phyloP scores from a whole-genome alignment of 1,140 invertebrate species.

The Agrilus planipennis region DNA sequence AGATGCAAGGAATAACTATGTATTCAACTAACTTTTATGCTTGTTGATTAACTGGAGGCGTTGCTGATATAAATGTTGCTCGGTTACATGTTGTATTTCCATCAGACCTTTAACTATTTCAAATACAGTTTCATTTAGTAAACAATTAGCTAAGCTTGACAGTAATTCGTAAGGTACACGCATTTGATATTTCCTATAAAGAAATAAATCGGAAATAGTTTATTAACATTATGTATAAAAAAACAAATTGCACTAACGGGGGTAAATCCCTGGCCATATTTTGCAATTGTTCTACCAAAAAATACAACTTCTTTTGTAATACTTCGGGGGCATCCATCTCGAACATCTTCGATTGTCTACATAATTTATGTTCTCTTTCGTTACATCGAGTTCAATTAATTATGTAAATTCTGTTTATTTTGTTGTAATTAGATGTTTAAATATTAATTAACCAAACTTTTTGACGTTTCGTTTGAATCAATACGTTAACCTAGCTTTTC shows the following conservation, averaged over 20 bases:
- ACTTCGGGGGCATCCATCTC: conserved; percentile 50
- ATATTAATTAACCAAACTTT: too few relatives aligned
- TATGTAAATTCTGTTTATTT: too few relatives aligned
- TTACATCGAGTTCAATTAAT: too few relatives aligned
- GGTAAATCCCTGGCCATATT: conserved; percentile 77
- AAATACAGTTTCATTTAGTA: conserved; percentile 87
- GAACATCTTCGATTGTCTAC: too few relatives aligned
- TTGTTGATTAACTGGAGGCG: conserved; percentile 65
- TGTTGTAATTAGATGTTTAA: too few relatives aligned
- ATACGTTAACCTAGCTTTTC: too few relatives aligned
- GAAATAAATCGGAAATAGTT: neutral
- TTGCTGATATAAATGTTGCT: conserved; percentile 81
- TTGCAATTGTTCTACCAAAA: conserved; percentile 75
- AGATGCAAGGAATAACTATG: neutral
- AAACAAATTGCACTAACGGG: conserved; percentile 43
- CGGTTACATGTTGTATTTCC: conserved; percentile 91
- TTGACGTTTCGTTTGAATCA: too few relatives aligned
- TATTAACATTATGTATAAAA: too few relatives aligned
- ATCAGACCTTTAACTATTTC: conserved; percentile 86
- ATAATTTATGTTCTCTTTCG: too few relatives aligned
- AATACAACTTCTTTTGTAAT: conserved; percentile 77
- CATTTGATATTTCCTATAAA: conserved; percentile 78
- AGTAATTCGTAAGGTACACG: conserved; percentile 80
- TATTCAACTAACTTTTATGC: conserved; percentile 58
- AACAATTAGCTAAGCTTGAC: conserved; percentile 74